Evolutionary conservation across 2,888 invertebrate species (phyloP), one percentile per base, ranked within the genome.

Genomic region (Tiliacea aurago): DNA sequence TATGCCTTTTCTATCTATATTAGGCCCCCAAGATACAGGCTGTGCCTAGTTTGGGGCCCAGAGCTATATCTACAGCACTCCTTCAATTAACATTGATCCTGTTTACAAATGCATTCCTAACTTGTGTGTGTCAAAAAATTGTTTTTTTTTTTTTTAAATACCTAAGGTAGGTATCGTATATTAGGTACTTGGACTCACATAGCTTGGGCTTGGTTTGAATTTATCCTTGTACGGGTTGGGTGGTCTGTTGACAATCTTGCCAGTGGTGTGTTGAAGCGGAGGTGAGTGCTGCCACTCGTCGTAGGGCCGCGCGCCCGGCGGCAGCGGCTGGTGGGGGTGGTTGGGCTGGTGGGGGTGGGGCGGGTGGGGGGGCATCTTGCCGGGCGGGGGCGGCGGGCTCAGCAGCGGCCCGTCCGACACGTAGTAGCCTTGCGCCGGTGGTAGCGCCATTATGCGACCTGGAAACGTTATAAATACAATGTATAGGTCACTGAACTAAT

Each of bases 181-280:
- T 18, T 23, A 28, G 7, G n/a, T 6, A 47, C 9, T 61, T 0
- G 18, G 61, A 89, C 95, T 93, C 80, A 95, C 96, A 80, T 94
- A 93, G 81, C 93, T 90, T 0, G 95, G 96, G 81, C 93, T 91
- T 0, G 95, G 96, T 61, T 93, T 94, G 72, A 94, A 94, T 76
- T 93, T 93, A 76, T 96, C 95, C 85, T 94, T 94, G 74, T 95
- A 92, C 0, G 95, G 95, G 55, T 93, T 93, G 6, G 94, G 93
- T 0, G 96, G 96, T 61, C 94, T 85, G 87, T 96, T 96, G 66
- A 96, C 93, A 28, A 96, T 95, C 89, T 96, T 96, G 47, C 95
- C 93, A 0, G 90, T 88, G 3, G 87, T 90, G 1, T 93, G 90
- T 0, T 93, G 90, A 2, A 91, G 91, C 4, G 94, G 93, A 18